A percentile compares a stretch with the other conserved stretches of the same genome.
Conservation (phyloP, 2,797 vertebrate species). For the Schizothorax lantsangensis region DNA sequence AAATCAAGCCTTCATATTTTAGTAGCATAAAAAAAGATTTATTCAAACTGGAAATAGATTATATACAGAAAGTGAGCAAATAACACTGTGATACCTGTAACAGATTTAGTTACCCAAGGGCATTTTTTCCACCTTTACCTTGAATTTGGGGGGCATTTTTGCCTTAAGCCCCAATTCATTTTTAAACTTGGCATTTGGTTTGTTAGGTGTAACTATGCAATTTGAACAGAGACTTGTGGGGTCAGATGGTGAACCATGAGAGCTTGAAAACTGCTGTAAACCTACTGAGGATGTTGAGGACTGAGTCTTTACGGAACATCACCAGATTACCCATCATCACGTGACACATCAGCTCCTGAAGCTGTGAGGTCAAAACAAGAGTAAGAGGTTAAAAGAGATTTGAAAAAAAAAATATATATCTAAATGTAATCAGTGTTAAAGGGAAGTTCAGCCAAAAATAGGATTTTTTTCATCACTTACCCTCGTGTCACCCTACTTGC, state of each 20-base stretch:
- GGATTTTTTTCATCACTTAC: not conserved
- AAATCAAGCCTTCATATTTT: not conserved
- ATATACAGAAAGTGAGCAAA: not conserved
- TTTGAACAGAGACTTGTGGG: not conserved
- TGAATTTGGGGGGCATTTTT: not conserved
- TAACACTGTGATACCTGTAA: not conserved
- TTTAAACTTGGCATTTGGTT: not conserved
- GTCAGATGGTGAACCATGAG: not conserved
- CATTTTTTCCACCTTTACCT: not conserved
- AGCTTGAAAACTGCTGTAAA: not conserved
- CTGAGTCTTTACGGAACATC: constrained; percentile 97
- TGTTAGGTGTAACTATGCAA: not conserved
- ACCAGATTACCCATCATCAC: constrained; percentile 98
- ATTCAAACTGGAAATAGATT: not conserved
- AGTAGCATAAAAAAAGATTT: not conserved
- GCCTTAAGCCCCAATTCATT: no score
- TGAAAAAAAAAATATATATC: not conserved
- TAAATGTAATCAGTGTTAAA: not conserved
- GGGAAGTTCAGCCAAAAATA: not conserved
- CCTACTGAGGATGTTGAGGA: constrained; percentile 96
- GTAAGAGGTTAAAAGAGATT: not conserved
- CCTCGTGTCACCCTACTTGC: not conserved
- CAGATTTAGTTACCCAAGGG: not conserved
- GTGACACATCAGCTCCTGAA: constrained; percentile 97
- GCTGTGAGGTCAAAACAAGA: constrained; percentile 69